Evolutionary conservation across 2,797 vertebrate genomes (phyloP).

Genomic region (Erethizon dorsatum): DNA sequence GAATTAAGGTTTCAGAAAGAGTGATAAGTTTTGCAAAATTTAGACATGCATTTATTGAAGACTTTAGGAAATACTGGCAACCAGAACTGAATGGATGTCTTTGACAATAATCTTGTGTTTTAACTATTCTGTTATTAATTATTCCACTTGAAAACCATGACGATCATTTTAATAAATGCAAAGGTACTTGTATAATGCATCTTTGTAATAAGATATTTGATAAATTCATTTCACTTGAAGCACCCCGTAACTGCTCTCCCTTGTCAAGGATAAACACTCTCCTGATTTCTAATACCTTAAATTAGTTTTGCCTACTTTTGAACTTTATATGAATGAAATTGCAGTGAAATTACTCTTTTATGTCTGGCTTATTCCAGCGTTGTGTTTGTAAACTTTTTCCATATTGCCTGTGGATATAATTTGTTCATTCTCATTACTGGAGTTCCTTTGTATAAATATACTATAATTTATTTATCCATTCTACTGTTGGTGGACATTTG

Average conservation of each 20-base stretch:
- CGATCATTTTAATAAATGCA: background rate
- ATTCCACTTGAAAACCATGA: background rate
- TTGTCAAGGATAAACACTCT: background rate
- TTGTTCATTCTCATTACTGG: background rate
- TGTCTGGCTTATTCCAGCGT: background rate
- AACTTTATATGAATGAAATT: background rate
- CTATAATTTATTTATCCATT: background rate
- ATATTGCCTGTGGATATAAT: background rate
- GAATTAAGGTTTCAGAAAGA: constrained; percentile 23
- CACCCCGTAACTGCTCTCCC: accelerated
- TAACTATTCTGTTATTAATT: constrained; percentile 24
- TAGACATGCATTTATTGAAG: background rate
- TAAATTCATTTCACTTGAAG: background rate
- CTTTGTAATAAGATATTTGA: background rate
- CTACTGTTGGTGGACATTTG: background rate
- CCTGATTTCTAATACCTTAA: background rate
- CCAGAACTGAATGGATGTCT: background rate
- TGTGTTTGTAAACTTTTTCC: background rate
- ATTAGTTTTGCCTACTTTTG: background rate
- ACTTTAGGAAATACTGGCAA: background rate
- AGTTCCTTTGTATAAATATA: background rate
- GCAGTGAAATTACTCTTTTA: background rate
- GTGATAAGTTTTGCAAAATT: constrained; percentile 3
- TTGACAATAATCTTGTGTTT: constrained; percentile 7
- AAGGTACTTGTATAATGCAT: background rate